These are phyloP conservation scores for Pecten maximus DNA, from an alignment of 2,888 invertebrate species.

Conservation along the genomic window DNA sequence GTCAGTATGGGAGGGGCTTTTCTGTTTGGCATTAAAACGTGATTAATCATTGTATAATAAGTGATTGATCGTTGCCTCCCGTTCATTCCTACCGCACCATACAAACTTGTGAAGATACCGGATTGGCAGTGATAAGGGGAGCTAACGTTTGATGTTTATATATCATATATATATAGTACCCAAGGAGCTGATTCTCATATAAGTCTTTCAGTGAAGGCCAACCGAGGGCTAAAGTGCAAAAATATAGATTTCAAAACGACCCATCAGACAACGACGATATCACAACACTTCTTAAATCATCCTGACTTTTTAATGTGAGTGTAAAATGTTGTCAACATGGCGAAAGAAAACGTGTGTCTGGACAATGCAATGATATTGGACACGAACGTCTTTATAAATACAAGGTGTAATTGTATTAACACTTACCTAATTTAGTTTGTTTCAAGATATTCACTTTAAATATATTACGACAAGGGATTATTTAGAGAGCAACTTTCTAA, in stretches of 20 bases:
- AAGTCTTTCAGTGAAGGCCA: neutral
- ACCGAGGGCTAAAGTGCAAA: constrained; percentile 17
- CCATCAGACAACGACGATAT: constrained; percentile 1
- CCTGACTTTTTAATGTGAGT: neutral
- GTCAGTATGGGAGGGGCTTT: neutral
- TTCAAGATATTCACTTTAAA: neutral
- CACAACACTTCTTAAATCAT: neutral
- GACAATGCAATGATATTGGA: neutral
- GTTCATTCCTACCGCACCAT: constrained; percentile 50
- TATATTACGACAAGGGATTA: neutral
- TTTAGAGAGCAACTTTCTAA: neutral
- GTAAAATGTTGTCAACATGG: constrained; percentile 20
- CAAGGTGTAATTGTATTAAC: neutral
- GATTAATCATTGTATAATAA: constrained; percentile 52
- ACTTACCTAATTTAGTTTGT: neutral
- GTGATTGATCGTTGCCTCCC: constrained; percentile 53
- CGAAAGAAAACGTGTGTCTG: neutral
- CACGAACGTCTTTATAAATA: neutral
- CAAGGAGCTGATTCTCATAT: neutral
- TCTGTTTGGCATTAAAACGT: constrained; percentile 38
- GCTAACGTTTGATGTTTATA: neutral
- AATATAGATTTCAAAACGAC: constrained; percentile 22
- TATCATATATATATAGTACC: neutral
- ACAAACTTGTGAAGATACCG: constrained; percentile 47
- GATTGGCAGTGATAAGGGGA: constrained; percentile 26